phyloP scores from a whole-genome alignment of 2,888 invertebrate species.

The Chloromyia formosa region DNA sequence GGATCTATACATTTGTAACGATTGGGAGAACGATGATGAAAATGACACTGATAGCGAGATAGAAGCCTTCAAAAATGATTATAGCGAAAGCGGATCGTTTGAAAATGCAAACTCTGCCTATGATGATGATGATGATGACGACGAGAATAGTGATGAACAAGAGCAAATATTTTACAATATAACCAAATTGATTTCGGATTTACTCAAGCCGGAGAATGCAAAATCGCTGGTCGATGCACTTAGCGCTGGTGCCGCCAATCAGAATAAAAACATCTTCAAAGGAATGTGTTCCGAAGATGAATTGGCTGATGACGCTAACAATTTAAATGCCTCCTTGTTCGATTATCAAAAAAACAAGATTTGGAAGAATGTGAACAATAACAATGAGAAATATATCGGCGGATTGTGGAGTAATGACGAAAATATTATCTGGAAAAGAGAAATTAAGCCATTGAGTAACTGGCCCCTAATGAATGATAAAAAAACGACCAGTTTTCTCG shows the following conservation, averaged over 20 bases:
- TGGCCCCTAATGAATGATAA: slow-evolving; percentile 43
- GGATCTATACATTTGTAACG: slow-evolving; percentile 57
- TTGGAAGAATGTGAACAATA: slow-evolving; percentile 39
- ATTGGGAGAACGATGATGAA: slow-evolving; percentile 50
- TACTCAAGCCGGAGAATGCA: slow-evolving; percentile 57
- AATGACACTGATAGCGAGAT: slow-evolving; percentile 47
- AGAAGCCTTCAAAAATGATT: slow-evolving; percentile 40
- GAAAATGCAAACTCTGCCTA: slow-evolving; percentile 1
- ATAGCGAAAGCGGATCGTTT: slow-evolving; percentile 38
- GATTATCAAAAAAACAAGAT: slow-evolving; percentile 30
- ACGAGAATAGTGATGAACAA: slow-evolving; percentile 48
- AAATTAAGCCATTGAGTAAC: slow-evolving; percentile 54
- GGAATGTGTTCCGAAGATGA: slow-evolving; percentile 31
- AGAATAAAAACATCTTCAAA: slow-evolving; percentile 45
- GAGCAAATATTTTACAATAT: slow-evolving; percentile 55
- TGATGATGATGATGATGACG: slow-evolving; percentile 39
- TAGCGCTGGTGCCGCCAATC: slow-evolving; percentile 48
- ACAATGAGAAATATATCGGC: slow-evolving; percentile 50
- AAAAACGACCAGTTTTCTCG: slow-evolving; percentile 47
- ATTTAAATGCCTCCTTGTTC: background rate
- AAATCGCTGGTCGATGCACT: slow-evolving; percentile 53
- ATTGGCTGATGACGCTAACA: background rate
- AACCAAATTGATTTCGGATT: slow-evolving; percentile 57
- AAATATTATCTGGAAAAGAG: slow-evolving; percentile 52
- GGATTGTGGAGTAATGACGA: slow-evolving; percentile 53